Evolutionary conservation across 2,113 vertebrate genomes (phyloP), one percentile per base, ranked within the genome.

Genomic region (Oostethus manadensis): DNA sequence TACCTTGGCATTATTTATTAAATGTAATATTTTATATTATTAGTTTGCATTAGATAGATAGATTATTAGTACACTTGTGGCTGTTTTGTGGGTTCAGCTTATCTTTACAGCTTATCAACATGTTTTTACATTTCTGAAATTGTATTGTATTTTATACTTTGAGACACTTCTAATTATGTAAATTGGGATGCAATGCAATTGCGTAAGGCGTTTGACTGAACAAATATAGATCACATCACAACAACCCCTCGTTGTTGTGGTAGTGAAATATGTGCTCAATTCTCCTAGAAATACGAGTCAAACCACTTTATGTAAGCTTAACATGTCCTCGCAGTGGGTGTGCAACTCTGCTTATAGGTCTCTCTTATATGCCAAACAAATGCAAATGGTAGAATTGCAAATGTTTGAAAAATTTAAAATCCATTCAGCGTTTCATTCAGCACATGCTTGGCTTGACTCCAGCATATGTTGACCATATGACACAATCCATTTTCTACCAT

Each of bases 381-480:
- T 68, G 51, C 58, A 74, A 76, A 78, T 67, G 23, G 49, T 22
- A 26, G 48, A 42, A 66, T 45, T 56, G 46, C 22, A 54, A 79
- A 76, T 50, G 68, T 65, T n/a, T 62, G 49, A 56, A 46, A 44
- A 58, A 72, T 70, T 69, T 51, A 18, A 62, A 70, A 70, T 58
- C 49, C 44, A 67, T 60, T 50, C 38, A 58, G 45, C 46, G 16
- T 63, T 50, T 53, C 38, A 46, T 23, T 48, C 9, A 29, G 13
- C 29, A 42, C 42, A 54, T 21, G 47, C 29, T 50, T 47, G n/a
- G 51, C 50, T 18, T 35, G 20, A 45, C 29, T 51, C 9, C 48
- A 17, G 20, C 14, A 26, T 35, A 14, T 18, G 16, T 67, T 18
- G 45, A 40, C 35, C 50, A 26, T 15, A 59, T 16, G 10, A 14